phyloP scores from a whole-genome alignment of 2,888 invertebrate species.

The Clivina fossor region DNA sequence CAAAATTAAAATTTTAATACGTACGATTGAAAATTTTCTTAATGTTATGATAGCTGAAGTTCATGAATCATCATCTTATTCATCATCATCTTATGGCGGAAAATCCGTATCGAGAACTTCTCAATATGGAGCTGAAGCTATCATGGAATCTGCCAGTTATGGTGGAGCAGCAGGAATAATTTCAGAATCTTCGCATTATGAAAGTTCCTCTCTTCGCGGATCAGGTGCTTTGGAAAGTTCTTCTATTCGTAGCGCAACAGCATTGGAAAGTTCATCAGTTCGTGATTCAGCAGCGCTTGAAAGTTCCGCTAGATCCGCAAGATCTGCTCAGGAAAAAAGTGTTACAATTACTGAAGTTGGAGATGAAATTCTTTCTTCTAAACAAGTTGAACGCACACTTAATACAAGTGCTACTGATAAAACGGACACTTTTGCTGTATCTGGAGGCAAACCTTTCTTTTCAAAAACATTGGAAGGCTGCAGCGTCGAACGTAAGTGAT shows the following conservation, averaged over 20 bases:
- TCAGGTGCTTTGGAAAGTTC: too few species aligned
- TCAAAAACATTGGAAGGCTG: conserved; percentile 74
- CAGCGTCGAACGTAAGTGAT: conserved; percentile 76
- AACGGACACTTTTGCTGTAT: conserved; percentile 44
- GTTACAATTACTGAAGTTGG: conserved; percentile 35
- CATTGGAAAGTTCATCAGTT: conserved; percentile 9
- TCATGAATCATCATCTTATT: conserved; percentile 15
- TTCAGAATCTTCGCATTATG: conserved; percentile 12
- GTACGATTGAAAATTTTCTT: too few species aligned
- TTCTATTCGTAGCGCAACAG: too few species aligned
- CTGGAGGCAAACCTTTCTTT: conserved; percentile 69
- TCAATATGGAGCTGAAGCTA: conserved; percentile 8
- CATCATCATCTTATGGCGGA: conserved; percentile 18
- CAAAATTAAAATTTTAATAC: too few species aligned
- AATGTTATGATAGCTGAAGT: conserved; percentile 29
- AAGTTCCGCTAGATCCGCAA: too few species aligned
- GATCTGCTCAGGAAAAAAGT: conserved; percentile 9
- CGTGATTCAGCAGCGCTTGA: conserved; percentile 11
- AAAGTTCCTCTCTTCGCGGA: conserved; percentile 7
- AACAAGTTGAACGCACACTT: conserved; percentile 24
- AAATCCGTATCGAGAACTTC: conserved; percentile 10
- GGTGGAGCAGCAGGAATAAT: conserved; percentile 12
- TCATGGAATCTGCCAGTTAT: conserved; percentile 7
- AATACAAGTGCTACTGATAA: conserved; percentile 29
- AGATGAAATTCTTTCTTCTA: conserved; percentile 15